Base-by-base conservation (phyloP, 2,797 vertebrate species). In the Chelon auratus region DNA sequence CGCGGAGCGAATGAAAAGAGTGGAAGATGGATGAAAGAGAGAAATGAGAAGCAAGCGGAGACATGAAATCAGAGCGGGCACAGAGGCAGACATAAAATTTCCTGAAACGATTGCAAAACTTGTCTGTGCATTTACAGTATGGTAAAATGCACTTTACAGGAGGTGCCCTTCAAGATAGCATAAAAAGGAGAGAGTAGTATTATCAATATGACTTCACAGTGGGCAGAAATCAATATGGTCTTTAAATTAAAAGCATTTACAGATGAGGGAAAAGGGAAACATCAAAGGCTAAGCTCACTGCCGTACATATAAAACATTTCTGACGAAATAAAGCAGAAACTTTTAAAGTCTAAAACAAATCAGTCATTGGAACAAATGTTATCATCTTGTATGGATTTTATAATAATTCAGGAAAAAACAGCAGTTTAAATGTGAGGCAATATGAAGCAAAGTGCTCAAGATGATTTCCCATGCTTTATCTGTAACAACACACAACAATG, bases 211-310 rank as follows among this genome's bases (percentile, higher is more conserved):
- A 87, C 84, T 87, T 90, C 68, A 66, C 58, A 77, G 62, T 57
- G 57, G 81, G 72, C 62, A 73, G 73, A 86, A 92, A 94, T 93
- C 92, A 91, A 94, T 94, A 86, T 17, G 42, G 72, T 69, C 81
- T 80, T 82, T 85, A 89, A 84, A 91, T 89, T 86, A 85, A 90
- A 83, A 89, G 81, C 72, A 83, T 88, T 92, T 89, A 90, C 63
- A 83, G 77, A 81, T 62, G 57, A 90, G 77, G 72, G 61, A 81
- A 80, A 78, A 20, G 43, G 59, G 11, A 80, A 86, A 66, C 78
- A 75, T 87, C 74, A 85, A 89, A 87, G 68, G 36, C 24, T 39
- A 63, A 67, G 42, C 42, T 80, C 50, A 59, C 26, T 63, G 48
- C 33, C 2, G 9, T 48, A 82, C 75, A 83, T 78, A 77, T 84